Evolutionary conservation across 2,113 vertebrate species (phyloP).

Genomic region (Marmota monax): DNA sequence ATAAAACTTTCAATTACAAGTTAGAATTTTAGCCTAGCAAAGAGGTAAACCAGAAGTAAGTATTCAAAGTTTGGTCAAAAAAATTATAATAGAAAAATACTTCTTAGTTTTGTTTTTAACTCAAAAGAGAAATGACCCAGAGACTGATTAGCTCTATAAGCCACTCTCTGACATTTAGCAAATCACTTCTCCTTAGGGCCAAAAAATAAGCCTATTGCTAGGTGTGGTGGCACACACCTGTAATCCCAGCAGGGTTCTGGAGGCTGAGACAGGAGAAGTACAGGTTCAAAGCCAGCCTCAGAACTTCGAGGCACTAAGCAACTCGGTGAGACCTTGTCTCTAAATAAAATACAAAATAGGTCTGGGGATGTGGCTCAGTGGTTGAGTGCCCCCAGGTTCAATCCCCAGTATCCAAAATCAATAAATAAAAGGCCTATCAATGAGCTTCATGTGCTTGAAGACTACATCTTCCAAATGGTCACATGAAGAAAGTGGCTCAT

Average conservation of each 20-base stretch:
- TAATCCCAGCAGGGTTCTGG: too few relatives aligned
- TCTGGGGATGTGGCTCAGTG: too few relatives aligned
- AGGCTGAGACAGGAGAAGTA: too few relatives aligned
- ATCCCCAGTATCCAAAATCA: too few relatives aligned
- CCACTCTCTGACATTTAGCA: conserved; percentile 1
- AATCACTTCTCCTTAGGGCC: neutral
- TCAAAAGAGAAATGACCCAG: conserved; percentile 28
- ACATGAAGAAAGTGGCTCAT: neutral
- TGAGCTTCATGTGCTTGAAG: conserved; percentile 32
- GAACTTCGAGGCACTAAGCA: too few relatives aligned
- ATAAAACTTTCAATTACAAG: too few relatives aligned
- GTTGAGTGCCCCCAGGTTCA: too few relatives aligned
- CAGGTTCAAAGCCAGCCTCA: too few relatives aligned
- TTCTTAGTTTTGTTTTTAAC: neutral
- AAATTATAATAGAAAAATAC: too few relatives aligned
- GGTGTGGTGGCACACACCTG: too few relatives aligned
- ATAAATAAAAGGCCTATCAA: neutral
- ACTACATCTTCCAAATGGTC: neutral
- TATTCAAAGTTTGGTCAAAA: neutral
- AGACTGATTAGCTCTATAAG: conserved; percentile 37
- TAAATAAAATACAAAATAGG: too few relatives aligned
- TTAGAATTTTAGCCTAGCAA: conserved; percentile 1
- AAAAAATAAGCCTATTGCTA: neutral
- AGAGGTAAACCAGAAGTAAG: neutral
- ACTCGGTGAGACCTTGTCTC: too few relatives aligned